Percentiles rank a stretch among this genome's conserved stretches.
Evolutionary conservation across 2,888 invertebrate genomes (phyloP).

Genomic region (Conomelus anceps): DNA sequence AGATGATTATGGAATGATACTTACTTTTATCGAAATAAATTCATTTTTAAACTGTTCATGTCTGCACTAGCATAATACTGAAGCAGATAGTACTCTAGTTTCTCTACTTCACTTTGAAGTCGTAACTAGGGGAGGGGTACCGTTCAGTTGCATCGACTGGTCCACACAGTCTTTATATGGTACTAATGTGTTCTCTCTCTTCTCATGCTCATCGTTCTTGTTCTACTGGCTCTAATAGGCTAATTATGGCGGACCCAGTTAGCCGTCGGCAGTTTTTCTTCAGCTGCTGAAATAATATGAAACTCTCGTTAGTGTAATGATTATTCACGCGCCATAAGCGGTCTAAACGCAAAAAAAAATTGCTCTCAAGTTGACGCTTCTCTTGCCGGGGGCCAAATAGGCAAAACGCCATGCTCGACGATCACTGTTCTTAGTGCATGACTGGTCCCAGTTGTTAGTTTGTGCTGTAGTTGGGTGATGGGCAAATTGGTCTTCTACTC

Average conservation of each 20-base stretch:
- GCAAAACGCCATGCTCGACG: background rate
- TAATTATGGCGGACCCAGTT: background rate
- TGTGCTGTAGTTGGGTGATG: too few species aligned
- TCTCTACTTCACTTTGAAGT: too few species aligned
- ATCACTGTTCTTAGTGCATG: background rate
- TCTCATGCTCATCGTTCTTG: background rate
- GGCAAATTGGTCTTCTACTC: background rate
- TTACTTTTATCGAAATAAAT: too few species aligned
- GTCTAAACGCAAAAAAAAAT: background rate
- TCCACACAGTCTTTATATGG: background rate
- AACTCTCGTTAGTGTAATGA: constrained; percentile 13
- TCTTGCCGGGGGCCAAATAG: background rate
- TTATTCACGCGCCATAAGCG: background rate
- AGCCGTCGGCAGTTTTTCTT: background rate
- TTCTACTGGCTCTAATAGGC: background rate
- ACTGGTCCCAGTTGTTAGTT: too few species aligned
- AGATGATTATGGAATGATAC: too few species aligned
- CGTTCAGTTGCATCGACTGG: background rate
- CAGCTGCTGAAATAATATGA: constrained; percentile 1
- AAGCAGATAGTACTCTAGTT: too few species aligned
- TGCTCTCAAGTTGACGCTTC: background rate
- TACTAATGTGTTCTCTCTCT: background rate
- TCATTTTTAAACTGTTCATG: too few species aligned
- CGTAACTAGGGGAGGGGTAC: background rate
- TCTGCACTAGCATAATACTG: too few species aligned